phyloP scores from a whole-genome alignment of 2,797 vertebrate species.

The Serranus cabrilla region DNA sequence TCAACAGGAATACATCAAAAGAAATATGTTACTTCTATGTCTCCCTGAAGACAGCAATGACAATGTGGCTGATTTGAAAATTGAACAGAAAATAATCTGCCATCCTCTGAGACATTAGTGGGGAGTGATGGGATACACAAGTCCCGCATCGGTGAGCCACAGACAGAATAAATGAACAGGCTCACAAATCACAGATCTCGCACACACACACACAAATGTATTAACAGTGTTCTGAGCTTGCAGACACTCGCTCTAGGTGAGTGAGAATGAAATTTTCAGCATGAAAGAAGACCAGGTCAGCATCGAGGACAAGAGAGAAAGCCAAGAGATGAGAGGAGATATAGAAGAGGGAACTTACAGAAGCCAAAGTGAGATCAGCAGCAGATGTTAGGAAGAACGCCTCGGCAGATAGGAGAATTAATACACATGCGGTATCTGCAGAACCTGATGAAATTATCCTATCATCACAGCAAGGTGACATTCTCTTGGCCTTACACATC shows the following conservation, averaged over 20 bases:
- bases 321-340: conserved; percentile 38
- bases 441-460: conserved; percentile 72
- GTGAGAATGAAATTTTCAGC: conserved; percentile 56
- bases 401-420: conserved; percentile 50
- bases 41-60: conserved; percentile 70
- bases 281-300: conserved; percentile 52
- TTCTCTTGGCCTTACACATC: conserved; percentile 67
- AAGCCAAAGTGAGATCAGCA: conserved; percentile 51
- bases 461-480: conserved; percentile 76
- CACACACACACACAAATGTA: conserved; percentile 38
- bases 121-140: conserved; percentile 60
- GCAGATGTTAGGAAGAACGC: conserved; percentile 66
- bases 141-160: conserved; percentile 52
- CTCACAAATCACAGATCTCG: conserved; percentile 49
- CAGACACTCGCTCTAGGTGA: conserved; percentile 38
- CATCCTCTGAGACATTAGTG: conserved; percentile 72
- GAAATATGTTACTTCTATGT: conserved; percentile 60
- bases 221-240: conserved; percentile 47
- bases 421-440: conserved; percentile 61
- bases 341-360: conserved; percentile 26
- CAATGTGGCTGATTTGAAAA: conserved; percentile 80
- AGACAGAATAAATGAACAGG: conserved; percentile 65
- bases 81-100: conserved; percentile 77
- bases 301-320: conserved; percentile 34
- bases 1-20: conserved; percentile 67